Base-by-base conservation (phyloP, 2,797 vertebrate species). In the Danio kyathit region DNA sequence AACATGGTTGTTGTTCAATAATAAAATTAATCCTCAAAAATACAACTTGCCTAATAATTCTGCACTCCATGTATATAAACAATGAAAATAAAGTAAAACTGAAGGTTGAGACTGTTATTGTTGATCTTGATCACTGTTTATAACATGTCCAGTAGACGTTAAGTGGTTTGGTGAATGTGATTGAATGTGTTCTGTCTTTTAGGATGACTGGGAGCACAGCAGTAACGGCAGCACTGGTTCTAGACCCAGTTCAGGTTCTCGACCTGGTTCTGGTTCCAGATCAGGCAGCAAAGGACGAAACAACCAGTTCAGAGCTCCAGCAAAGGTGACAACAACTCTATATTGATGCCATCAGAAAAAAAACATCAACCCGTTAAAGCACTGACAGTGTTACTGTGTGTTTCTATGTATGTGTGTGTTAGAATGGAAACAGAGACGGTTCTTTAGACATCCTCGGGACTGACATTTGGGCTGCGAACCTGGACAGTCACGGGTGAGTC, bases 401-500 rank as follows among this genome's bases (percentile, higher is more conserved):
- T 29, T 43, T 41, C 12, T 57, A 6, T n/a, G 16, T 57, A 6
- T n/a, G 54, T 57, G 54, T 57, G 54, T n/a, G 40, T 13, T 86
- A 99, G 98, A 99, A 99, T 54, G 97, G 97, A 84, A 98, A 96
- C 94, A 95, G 95, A 91, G 96, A 99, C 0, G 91, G 78, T 71
- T 94, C 95, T 48, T 91, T 97, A 59, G 97, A 99, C 92, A 96
- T 99, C 91, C 92, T 99, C 88, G 98, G 98, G 41, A 99, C 97
- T 0, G 96, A 99, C 87, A 99, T 99, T 90, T 99, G 98, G 98
- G 98, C 98, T 29, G 97, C 97, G 76, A 99, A 99, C 91, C 97
- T 97, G 66, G 97, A 98, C 69, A 96, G 96, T 49, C 95, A 93
- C 76, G 96, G 97, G 98, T 98, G 92, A 40, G 16, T 29, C 21